Evolutionary conservation across 2,797 vertebrate genomes (phyloP), one percentile per base, ranked within the genome.

Genomic region (Myotis vivesi): DNA sequence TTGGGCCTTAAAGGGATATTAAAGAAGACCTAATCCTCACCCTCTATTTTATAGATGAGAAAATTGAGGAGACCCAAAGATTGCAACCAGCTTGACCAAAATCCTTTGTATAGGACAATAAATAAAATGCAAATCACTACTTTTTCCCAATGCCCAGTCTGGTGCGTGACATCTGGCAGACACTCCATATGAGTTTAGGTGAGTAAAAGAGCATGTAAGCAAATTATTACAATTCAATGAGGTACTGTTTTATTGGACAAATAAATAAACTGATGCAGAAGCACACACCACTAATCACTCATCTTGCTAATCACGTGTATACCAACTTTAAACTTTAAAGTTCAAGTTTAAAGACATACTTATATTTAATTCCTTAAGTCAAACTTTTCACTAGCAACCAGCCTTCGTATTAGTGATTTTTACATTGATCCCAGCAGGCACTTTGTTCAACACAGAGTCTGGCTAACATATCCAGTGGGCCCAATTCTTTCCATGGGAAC

Each of bases 51-150:
- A 92, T 12, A 92, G 23, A 76, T 80, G 46, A 87, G 28, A 90
- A 93, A 89, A 83, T n/a, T 71, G 23, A 69, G 41, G 16, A 76
- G 28, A 66, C 15, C 25, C 59, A 80, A 87, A 46, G 5, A 44
- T 46, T 89, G 62, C 49, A 20, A 79, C 41, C n/a, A 83, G 46
- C 23, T 76, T 87, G 38, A 84, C 68, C 49, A 89, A 96, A 86
- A 91, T 59, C 19, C 41, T 92, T 90, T 38, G 75, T 12, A 64
- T 22, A 66, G 49, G 10, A 66, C 46, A 57, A 72, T 1, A 94
- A 73, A 75, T 53, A 79, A 94, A 96, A 64, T 17, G 3, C 23
- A 86, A 83, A 46, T 33, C 36, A 44, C 41, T 53, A 20, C 57
- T 89, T 88, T 79, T 77, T 13, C 28, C 23, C 22, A 49, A 20